Evolutionary conservation across 2,888 invertebrate species (phyloP), one percentile per base, ranked within the genome.

Genomic region (Scelioninae gen. 1): DNA sequence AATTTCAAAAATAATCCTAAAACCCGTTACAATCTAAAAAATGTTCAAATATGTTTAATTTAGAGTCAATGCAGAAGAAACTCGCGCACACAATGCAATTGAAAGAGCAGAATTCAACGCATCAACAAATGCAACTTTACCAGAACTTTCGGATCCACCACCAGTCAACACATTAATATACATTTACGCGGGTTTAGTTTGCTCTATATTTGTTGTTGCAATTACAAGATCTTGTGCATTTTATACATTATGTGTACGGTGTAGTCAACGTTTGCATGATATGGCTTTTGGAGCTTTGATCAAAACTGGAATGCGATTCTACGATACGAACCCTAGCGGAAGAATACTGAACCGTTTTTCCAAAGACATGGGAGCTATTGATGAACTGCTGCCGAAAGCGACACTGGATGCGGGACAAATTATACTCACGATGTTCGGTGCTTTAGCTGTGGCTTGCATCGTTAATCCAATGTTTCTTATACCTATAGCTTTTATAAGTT

Each of bases 261-360:
- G 94, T 43, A 94, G 94, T 6, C 92, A 93, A 62, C 90, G 88
- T 13, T 91, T 95, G 0, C 95, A 95, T 88, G 93, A 94, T 83
- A 89, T 86, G 51, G 94, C 94, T 92, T 94, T 95, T 86, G 84
- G 89, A 7, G 91, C 93, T 11, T 90, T 95, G 10, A 93, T 94
- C n/a, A 89, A 93, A 69, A 93, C 94, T 0, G 93, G 93, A 1
- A 94, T 96, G 93, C 90, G 94, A 71, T 98, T 98, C 92, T 98
- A 97, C 89, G 97, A 97, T 88, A 95, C 95, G 0, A 98, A 97
- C 91, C 96, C 97, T 1, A 95, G 95, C 86, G 96, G 96, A 40
- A 94, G 96, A 66, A 96, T 98, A 83, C 93, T 98, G 53, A 96
- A 96, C 89, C 93, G 97, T 84, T 97, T 97, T 88, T 95, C 97